Evolutionary conservation across 2,888 invertebrate species (phyloP), one percentile per base, ranked within the genome.

Genomic region (Galeruca laticollis): DNA sequence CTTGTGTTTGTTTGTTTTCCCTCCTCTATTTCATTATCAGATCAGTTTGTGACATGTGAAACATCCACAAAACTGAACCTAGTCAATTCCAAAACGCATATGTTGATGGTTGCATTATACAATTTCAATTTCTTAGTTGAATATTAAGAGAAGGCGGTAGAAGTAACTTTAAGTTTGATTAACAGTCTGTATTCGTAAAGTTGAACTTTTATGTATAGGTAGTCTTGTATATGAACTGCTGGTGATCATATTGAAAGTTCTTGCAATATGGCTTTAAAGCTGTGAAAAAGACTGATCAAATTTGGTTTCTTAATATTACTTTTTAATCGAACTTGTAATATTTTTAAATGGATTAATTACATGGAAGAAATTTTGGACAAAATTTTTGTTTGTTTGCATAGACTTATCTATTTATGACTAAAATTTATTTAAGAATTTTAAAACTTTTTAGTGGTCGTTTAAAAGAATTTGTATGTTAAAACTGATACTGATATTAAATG

Each of bases 401-500:
- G 47, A 21, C 35, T 66, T 33, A 54, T 18, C 9, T 18, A 15
- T 51, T 60, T 57, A 52, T 26, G 56, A 63, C 57, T 26, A 37
- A 40, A 65, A 54, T 63, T 68, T 69, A 65, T 68, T 70, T 70
- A 69, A 70, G 70, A 47, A 40, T 63, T 71, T 68, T 67, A 74
- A 72, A 70, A 64, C 56, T 61, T 68, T 69, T 68, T 69, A 69
- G 72, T 70, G 69, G 70, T 63, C 66, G 68, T 74, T 65, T 52
- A 49, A 70, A 61, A 59, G 18, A 37, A 70, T 70, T 71, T 71
- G 69, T 73, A 73, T 49, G 71, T 70, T 71, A 65, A 26, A 66
- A 65, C 66, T 65, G 65, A 72, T 71, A 60, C 67, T 70, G 71
- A 71, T 73, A 71, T 71, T 73, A 62, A 71, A 69, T 75, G 70